Evolutionary conservation across 2,888 invertebrate genomes (phyloP), one percentile per base, ranked within the genome.

Genomic region (Thereva unica): DNA sequence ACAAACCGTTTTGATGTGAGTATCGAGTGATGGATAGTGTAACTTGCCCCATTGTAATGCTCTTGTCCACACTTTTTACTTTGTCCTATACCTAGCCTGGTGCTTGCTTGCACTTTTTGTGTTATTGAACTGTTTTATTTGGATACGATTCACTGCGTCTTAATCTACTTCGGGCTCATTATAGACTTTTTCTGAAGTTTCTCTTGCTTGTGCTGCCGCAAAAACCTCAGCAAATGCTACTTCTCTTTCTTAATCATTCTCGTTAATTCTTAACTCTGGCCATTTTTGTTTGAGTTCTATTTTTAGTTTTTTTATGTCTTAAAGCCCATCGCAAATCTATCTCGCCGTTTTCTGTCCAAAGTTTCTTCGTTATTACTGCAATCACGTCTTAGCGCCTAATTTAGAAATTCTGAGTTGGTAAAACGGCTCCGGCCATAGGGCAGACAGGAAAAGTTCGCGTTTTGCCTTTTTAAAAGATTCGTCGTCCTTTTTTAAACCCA

Each of bases 181-280:
- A 10, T 23, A 23, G 10, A 10, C 40, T 55, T 55, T 38, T 37
- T 55, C 38, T 40, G 55, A 8, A 3, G 9, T 55, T 55, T 55
- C 55, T 10, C 55, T 38, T 9, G 55, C 38, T 6, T 35, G 38
- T 35, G 55, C 40, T 4, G 38, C 55, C 5, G 9, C 35, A 37
- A 55, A 40, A 35, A 55, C 55, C 9, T 55, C 55, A 40, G 34
- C 37, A 5, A 55, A 55, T 37, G 9, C 10, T 5, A 38, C 55
- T 55, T 55, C 55, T 38, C 41, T 5, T 10, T 12, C 55, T 10
- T 38, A 5, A 12, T 47, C 9, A 9, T 47, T 9, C 9, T 12
- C 55, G 3, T 10, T 55, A 10, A n/a, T 55, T 55, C 38, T 55
- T 55, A 55, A 40, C 4, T 55, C 55, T 9, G 55, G 55, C 55